Conservation (phyloP, 1,140 invertebrate genomes). For the Drosophila triauraria region DNA sequence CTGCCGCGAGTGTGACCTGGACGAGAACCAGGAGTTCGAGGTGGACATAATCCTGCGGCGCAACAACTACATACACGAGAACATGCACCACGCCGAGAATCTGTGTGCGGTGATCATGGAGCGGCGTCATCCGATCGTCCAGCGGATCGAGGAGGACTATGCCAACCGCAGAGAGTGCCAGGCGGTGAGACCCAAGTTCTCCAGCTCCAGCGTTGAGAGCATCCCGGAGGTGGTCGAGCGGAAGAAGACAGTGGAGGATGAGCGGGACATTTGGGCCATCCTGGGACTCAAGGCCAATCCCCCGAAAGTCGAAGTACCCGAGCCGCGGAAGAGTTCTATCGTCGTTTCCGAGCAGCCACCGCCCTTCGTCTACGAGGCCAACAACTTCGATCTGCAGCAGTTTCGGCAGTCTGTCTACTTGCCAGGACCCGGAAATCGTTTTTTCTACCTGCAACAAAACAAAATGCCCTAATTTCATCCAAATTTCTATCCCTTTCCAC, state of each 20-base stretch:
- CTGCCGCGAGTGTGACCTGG: slow-evolving; percentile 59
- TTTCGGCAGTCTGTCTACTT: slow-evolving; percentile 48
- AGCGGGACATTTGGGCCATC: slow-evolving; percentile 59
- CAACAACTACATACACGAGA: slow-evolving; percentile 45
- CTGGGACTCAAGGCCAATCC: slow-evolving; percentile 3
- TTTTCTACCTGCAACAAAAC: slow-evolving; percentile 54
- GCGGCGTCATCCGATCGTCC: slow-evolving; percentile 45
- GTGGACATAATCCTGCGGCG: slow-evolving; percentile 64
- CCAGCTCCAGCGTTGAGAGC: background rate
- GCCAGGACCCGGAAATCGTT: slow-evolving; percentile 65
- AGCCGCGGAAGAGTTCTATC: background rate
- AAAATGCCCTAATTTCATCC: slow-evolving; percentile 10
- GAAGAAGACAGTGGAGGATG: slow-evolving; percentile 31
- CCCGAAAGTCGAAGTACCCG: background rate
- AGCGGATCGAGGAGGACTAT: slow-evolving; percentile 6
- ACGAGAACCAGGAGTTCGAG: slow-evolving; percentile 55
- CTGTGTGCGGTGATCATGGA: slow-evolving; percentile 15
- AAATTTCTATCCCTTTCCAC: background rate
- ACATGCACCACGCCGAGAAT: slow-evolving; percentile 26
- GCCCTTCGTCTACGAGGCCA: slow-evolving; percentile 52
- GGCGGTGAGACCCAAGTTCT: background rate
- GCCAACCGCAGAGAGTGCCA: background rate
- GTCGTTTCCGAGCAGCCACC: background rate
- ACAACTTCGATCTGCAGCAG: slow-evolving; percentile 49
- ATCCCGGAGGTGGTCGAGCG: slow-evolving; percentile 3